These are phyloP conservation scores for Bos javanicus DNA, from an alignment of 2,113 vertebrate genomes.

Conservation along the genomic window DNA sequence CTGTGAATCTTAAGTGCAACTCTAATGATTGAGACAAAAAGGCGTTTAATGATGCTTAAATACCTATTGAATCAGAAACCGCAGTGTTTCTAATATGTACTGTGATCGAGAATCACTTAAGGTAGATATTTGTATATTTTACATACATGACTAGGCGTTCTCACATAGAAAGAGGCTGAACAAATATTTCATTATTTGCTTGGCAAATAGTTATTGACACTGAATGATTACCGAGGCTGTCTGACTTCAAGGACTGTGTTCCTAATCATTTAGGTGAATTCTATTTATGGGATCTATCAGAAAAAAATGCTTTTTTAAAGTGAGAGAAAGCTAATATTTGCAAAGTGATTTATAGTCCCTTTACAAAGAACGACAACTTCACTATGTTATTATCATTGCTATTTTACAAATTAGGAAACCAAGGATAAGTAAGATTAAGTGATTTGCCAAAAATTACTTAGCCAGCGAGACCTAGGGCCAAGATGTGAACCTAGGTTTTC, in stretches of 20 bases:
- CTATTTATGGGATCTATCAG: not conserved
- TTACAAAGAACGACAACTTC: not conserved
- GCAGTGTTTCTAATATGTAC: not conserved
- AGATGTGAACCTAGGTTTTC: not conserved
- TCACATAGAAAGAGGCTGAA: not conserved
- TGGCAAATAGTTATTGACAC: not conserved
- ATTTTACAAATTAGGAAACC: not conserved
- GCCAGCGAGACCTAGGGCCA: not conserved
- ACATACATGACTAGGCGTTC: not conserved
- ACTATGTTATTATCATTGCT: not conserved
- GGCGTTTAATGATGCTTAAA: not conserved
- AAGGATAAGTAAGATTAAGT: not conserved
- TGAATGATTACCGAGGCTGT: not conserved
- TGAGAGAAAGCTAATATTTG: not conserved
- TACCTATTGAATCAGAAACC: not conserved
- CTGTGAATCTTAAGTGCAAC: not conserved
- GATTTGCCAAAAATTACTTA: not conserved
- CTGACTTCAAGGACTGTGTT: not conserved
- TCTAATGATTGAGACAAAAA: not conserved
- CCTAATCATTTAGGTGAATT: not conserved
- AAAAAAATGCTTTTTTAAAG: not conserved
- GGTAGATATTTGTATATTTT: not conserved
- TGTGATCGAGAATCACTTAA: not conserved
- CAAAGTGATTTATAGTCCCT: not conserved
- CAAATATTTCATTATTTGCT: constrained; percentile 6